These are phyloP conservation scores for Cirrhinus molitorella DNA, from an alignment of 2,797 vertebrate species.

Conservation along the genomic window DNA sequence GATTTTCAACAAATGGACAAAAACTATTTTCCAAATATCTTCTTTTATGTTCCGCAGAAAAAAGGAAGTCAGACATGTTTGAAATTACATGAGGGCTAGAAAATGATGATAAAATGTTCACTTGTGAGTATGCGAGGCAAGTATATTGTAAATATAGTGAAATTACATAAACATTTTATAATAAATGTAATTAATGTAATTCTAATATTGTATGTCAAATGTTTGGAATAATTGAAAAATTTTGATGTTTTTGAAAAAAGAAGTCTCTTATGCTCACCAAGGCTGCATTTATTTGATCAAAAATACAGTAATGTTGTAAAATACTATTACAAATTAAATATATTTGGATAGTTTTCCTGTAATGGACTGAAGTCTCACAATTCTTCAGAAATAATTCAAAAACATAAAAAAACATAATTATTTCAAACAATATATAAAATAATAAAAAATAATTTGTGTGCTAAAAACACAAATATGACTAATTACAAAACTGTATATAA, in stretches of 20 bases:
- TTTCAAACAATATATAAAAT: neutral
- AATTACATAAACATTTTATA: no score
- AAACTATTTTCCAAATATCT: neutral
- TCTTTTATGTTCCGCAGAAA: neutral
- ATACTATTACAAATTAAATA: neutral
- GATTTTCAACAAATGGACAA: neutral
- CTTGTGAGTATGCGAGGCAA: no score
- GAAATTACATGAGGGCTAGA: neutral
- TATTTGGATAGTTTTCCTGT: neutral
- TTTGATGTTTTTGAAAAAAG: neutral
- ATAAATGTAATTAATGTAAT: no score
- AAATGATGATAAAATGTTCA: neutral
- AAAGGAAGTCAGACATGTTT: neutral
- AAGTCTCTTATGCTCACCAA: neutral
- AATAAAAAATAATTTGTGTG: neutral
- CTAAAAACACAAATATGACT: neutral
- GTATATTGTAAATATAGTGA: neutral
- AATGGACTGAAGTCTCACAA: neutral
- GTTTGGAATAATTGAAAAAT: neutral
- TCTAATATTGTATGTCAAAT: neutral
- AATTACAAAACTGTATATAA: neutral
- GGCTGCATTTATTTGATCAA: neutral
- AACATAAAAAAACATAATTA: neutral
- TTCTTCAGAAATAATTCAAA: neutral
- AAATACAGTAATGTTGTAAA: neutral